Evolutionary conservation across 2,888 invertebrate genomes (phyloP).

Genomic region (Cryptocheilus praepositus): DNA sequence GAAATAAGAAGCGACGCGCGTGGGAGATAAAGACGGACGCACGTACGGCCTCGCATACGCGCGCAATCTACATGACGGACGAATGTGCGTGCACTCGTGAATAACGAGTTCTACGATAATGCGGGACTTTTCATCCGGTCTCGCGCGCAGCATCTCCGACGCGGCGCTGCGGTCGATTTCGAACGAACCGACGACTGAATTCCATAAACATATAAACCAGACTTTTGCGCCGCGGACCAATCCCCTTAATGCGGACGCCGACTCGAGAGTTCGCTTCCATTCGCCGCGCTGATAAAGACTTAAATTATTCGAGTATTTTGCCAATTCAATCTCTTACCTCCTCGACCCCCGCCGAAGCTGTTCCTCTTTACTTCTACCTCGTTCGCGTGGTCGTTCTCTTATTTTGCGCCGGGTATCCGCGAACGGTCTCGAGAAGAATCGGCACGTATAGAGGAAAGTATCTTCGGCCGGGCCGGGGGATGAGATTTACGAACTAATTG

Average conservation of each 20-base stretch:
- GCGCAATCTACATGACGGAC: too few species aligned
- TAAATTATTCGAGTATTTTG: slow-evolving; percentile 48
- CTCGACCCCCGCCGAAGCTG: slow-evolving; percentile 5
- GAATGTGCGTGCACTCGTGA: neutral
- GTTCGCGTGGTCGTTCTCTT: neutral
- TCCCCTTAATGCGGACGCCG: slow-evolving; percentile 30
- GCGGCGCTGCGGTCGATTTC: too few species aligned
- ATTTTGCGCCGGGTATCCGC: too few species aligned
- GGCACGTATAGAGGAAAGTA: slow-evolving; percentile 1
- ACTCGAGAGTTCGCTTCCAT: neutral
- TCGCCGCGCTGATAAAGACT: slow-evolving; percentile 30
- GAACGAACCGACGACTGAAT: too few species aligned
- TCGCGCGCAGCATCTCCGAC: neutral
- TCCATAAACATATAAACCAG: slow-evolving; percentile 1
- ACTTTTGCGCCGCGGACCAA: slow-evolving; percentile 25
- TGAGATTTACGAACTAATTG: slow-evolving; percentile 53
- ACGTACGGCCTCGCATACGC: neutral
- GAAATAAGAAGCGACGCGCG: neutral
- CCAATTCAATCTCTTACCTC: slow-evolving; percentile 31
- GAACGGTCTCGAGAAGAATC: too few species aligned
- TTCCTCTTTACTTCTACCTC: too few species aligned
- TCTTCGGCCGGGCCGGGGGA: neutral
- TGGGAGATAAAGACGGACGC: neutral
- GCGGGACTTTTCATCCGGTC: slow-evolving; percentile 1
- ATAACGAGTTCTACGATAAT: slow-evolving; percentile 18